A percentile compares a stretch with the other conserved stretches of the same genome.
Conservation (phyloP, 2,888 invertebrate species). For the Alcis repandata region DNA sequence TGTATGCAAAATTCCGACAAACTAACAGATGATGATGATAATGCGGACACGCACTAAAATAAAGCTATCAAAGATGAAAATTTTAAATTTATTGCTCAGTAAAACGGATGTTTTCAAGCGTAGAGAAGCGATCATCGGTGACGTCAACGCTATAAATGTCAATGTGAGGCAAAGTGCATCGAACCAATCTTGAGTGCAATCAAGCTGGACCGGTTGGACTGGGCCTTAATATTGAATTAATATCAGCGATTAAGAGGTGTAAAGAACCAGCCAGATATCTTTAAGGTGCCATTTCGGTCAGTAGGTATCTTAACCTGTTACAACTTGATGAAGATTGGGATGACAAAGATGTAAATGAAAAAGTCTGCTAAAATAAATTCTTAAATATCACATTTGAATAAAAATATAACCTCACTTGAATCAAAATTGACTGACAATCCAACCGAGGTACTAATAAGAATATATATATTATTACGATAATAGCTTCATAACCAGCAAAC, state of each 20-base stretch:
- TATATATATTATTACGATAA: background rate
- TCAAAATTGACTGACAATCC: background rate
- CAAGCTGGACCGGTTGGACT: conserved; percentile 49
- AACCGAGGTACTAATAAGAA: background rate
- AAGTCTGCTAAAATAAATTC: background rate
- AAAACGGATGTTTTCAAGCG: conserved; percentile 28
- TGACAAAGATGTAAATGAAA: background rate
- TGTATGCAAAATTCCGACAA: background rate
- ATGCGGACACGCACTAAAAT: conserved; percentile 3
- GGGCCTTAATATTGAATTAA: conserved; percentile 47
- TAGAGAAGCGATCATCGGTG: conserved; percentile 37
- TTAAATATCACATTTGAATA: background rate
- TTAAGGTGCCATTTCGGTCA: conserved; percentile 18
- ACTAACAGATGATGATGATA: background rate
- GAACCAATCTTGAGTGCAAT: conserved; percentile 54
- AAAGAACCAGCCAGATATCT: conserved; percentile 35
- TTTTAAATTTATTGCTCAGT: background rate
- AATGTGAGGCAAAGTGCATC: conserved; percentile 55
- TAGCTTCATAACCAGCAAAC: background rate
- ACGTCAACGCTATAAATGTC: conserved; percentile 50
- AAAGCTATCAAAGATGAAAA: background rate
- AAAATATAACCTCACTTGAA: background rate
- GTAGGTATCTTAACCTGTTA: conserved; percentile 5
- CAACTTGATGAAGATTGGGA: conserved; percentile 7
- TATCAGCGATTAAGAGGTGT: conserved; percentile 44